phyloP scores from a whole-genome alignment of 2,888 invertebrate genomes.

The Nyleta sp. region DNA sequence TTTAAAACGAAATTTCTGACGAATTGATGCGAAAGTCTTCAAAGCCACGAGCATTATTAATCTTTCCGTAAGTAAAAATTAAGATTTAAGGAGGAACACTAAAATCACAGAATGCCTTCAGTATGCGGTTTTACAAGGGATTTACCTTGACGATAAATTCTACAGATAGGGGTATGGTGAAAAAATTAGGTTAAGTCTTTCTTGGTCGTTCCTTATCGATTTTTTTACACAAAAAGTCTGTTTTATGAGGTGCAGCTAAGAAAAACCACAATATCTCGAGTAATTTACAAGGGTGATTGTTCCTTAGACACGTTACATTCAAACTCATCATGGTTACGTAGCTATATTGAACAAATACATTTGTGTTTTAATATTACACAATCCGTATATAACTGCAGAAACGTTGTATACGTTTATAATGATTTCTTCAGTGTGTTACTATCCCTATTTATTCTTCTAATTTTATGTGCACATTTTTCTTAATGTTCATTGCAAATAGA shows the following conservation, averaged over 20 bases:
- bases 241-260: constrained; percentile 68
- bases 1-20: no score
- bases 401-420: no score
- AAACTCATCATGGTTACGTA: constrained; percentile 58
- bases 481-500: no score
- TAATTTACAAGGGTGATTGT: constrained; percentile 74
- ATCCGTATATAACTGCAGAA: no score
- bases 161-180: constrained; percentile 68
- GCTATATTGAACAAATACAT: no score
- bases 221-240: constrained; percentile 61
- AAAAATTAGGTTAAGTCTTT: constrained; percentile 74
- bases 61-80: constrained; percentile 34
- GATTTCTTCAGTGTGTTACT: no score
- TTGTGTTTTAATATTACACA: no score
- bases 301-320: constrained; percentile 52
- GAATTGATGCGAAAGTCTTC: no score
- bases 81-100: constrained; percentile 44
- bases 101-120: constrained; percentile 50
- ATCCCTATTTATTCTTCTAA: no score
- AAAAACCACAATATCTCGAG: constrained; percentile 70
- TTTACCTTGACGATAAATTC: constrained; percentile 72
- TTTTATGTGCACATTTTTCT: no score
- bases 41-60: constrained; percentile 7
- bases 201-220: constrained; percentile 71
- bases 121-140: constrained; percentile 55